These are phyloP conservation scores for Semibalanus balanoides DNA, from an alignment of 1,140 invertebrate genomes.

Conservation along the genomic window DNA sequence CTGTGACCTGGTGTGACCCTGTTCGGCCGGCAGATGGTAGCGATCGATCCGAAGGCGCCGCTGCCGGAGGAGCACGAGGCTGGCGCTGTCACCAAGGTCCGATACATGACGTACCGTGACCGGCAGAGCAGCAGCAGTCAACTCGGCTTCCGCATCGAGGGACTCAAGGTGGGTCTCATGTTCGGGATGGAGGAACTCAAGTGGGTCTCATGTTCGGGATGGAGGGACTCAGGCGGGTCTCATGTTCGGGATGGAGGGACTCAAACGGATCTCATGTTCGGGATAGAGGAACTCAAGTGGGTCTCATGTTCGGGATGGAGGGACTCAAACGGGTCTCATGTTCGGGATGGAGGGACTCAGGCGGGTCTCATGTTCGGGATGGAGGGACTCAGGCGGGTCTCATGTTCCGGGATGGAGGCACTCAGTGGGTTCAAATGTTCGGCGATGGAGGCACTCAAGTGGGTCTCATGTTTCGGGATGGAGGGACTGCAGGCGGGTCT, in stretches of 20 bases:
- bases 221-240: no score
- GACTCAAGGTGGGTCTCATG: constrained; percentile 52
- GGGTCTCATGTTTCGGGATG: constrained; percentile 89
- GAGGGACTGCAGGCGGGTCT: constrained; percentile 71
- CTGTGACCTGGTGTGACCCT: no score
- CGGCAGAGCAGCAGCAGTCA: constrained; percentile 79
- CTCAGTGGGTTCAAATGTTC: background rate
- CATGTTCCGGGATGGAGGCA: background rate
- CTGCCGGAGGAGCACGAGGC: constrained; percentile 60
- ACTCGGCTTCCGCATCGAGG: constrained; percentile 91
- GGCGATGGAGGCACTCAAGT: no score
- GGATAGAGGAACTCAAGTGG: no score
- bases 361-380: no score
- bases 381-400: constrained; percentile 7
- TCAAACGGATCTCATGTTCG: no score
- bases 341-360: no score
- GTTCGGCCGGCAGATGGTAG: constrained; percentile 53
- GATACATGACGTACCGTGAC: constrained; percentile 93
- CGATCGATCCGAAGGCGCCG: constrained; percentile 70
- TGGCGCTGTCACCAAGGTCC: constrained; percentile 73
- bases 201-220: no score
- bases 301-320: no score
- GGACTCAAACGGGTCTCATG: no score
- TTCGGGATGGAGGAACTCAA: no score
- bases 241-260: no score